phyloP scores from a whole-genome alignment of 2,888 invertebrate genomes.

The Andrena camellia region DNA sequence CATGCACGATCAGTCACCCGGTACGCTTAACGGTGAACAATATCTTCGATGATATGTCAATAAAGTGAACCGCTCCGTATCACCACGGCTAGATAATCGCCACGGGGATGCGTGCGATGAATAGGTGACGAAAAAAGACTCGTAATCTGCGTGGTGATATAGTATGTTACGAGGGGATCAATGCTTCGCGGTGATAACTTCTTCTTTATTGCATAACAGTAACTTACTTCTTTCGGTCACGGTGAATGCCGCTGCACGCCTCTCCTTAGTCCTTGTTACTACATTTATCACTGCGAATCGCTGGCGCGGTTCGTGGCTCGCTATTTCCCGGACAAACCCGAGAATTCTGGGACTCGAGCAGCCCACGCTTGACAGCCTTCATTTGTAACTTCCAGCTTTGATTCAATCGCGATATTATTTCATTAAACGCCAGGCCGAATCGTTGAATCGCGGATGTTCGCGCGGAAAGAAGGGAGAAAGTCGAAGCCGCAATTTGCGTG shows the following conservation, averaged over 20 bases:
- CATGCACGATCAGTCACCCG: slow-evolving; percentile 24
- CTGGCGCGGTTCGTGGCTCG: slow-evolving; percentile 41
- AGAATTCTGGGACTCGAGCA: neutral
- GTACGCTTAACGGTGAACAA: slow-evolving; percentile 55
- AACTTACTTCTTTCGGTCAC: slow-evolving; percentile 63
- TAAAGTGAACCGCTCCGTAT: slow-evolving; percentile 27
- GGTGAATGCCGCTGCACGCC: slow-evolving; percentile 39
- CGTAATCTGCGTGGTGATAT: slow-evolving; percentile 39
- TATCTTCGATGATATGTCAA: slow-evolving; percentile 43
- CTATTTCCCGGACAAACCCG: neutral
- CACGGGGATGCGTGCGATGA: slow-evolving; percentile 13
- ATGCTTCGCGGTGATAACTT: slow-evolving; percentile 58
- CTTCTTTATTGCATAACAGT: slow-evolving; percentile 70
- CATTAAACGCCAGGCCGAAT: neutral
- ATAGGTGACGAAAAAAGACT: slow-evolving; percentile 25
- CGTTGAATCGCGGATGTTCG: neutral
- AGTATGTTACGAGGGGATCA: slow-evolving; percentile 37
- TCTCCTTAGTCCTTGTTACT: slow-evolving; percentile 61
- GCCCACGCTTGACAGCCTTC: neutral
- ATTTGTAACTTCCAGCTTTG: neutral
- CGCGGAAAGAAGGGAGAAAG: too few species aligned
- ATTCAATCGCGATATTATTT: neutral
- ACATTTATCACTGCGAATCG: slow-evolving; percentile 54
- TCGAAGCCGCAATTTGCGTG: neutral
- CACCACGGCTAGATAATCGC: slow-evolving; percentile 44